These are phyloP conservation scores for Caenorhabditis zanzibari DNA, from an alignment of 2,888 invertebrate genomes.

Conservation along the genomic window DNA sequence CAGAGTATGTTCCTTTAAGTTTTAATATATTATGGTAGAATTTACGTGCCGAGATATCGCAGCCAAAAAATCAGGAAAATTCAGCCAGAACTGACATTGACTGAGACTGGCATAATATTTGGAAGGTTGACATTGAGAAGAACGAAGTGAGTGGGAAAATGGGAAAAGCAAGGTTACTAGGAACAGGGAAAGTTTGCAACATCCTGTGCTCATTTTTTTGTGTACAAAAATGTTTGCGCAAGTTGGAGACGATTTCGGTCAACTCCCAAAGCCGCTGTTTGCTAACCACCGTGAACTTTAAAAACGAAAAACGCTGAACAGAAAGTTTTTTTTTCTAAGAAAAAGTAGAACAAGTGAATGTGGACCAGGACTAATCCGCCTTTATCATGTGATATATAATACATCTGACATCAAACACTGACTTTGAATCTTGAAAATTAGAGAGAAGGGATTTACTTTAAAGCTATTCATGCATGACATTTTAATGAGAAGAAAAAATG, in stretches of 20 bases:
- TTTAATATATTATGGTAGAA: too few species aligned
- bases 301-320: too few species aligned
- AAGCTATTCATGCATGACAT: constrained; percentile 13
- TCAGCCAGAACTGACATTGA: too few species aligned
- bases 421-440: neutral
- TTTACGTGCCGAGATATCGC: too few species aligned
- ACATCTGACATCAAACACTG: constrained; percentile 17
- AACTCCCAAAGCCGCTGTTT: constrained; percentile 5
- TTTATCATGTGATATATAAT: constrained; percentile 23
- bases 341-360: neutral
- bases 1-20: too few species aligned
- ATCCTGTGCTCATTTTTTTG: constrained; percentile 2
- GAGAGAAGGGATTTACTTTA: neutral
- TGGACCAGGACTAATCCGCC: constrained; percentile 18
- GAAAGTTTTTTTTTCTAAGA: neutral
- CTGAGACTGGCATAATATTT: too few species aligned
- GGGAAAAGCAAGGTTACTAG: neutral
- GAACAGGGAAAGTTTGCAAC: neutral
- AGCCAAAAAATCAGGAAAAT: too few species aligned
- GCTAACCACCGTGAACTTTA: constrained; percentile 32
- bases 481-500: constrained; percentile 8
- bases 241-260: constrained; percentile 46
- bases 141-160: constrained; percentile 15
- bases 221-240: constrained; percentile 29
- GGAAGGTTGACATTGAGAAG: constrained; percentile 30